Evolutionary conservation across 2,888 invertebrate genomes (phyloP).

Genomic region (Drosophila yooni): DNA sequence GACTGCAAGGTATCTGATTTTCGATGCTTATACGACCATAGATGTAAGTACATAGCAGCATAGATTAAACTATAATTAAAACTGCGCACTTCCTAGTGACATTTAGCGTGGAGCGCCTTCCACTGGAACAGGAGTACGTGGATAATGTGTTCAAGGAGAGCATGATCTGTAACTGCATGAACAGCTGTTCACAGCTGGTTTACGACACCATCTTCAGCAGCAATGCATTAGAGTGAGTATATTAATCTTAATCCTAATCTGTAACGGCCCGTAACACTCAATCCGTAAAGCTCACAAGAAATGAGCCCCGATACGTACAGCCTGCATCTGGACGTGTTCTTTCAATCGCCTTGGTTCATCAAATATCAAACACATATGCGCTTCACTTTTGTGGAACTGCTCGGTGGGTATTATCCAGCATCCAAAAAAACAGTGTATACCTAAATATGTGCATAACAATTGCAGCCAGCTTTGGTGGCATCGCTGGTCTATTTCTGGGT

Average conservation of each 20-base stretch:
- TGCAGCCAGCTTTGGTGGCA: slow-evolving; percentile 85
- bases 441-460: slow-evolving; percentile 19
- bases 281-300: slow-evolving; percentile 34
- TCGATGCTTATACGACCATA: slow-evolving; percentile 76
- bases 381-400: slow-evolving; percentile 84
- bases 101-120: slow-evolving; percentile 69
- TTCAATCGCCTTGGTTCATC: slow-evolving; percentile 81
- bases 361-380: slow-evolving; percentile 84
- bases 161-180: slow-evolving; percentile 82
- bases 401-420: slow-evolving; percentile 74
- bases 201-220: slow-evolving; percentile 65
- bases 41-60: slow-evolving; percentile 62
- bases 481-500: slow-evolving; percentile 86
- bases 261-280: not conserved
- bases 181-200: slow-evolving; percentile 78
- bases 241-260: too few relatives aligned
- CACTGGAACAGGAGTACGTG: slow-evolving; percentile 68
- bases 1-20: slow-evolving; percentile 77
- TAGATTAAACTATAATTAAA: not conserved
- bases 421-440: not conserved
- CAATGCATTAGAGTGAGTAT: slow-evolving; percentile 63
- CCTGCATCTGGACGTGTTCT: slow-evolving; percentile 82
- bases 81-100: slow-evolving; percentile 28
- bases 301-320: slow-evolving; percentile 20
- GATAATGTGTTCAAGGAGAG: slow-evolving; percentile 64